phyloP scores from a whole-genome alignment of 2,797 vertebrate genomes.

The Gambelia wislizenii region DNA sequence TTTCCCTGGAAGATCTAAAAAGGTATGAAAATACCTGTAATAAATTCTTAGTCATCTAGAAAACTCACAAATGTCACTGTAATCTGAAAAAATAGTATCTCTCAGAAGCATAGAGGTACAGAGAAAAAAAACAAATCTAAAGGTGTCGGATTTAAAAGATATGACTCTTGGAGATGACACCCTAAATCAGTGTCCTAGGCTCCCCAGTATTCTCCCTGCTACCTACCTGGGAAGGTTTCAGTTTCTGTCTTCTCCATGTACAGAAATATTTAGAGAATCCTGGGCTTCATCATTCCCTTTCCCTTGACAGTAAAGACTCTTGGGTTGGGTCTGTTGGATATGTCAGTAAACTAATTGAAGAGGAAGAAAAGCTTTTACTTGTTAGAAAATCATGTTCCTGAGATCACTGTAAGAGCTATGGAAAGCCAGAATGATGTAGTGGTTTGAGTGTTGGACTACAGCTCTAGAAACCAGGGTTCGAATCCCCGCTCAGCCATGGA shows the following conservation, averaged over 20 bases:
- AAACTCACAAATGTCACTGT: not conserved
- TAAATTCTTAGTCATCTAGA: constrained; percentile 27
- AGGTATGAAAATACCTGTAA: not conserved
- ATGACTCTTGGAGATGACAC: not conserved
- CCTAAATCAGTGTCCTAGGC: not conserved
- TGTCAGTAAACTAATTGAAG: not conserved
- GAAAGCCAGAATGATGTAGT: too few relatives aligned
- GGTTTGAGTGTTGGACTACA: too few relatives aligned
- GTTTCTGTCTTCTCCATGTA: not conserved
- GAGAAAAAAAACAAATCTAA: not conserved
- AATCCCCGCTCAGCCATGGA: too few relatives aligned
- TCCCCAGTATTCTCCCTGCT: not conserved
- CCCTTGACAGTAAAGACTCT: not conserved
- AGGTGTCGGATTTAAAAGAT: not conserved
- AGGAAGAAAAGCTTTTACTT: not conserved
- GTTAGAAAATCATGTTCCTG: not conserved
- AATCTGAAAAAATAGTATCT: not conserved
- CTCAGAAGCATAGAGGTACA: fast-evolving
- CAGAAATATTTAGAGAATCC: not conserved
- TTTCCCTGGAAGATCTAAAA: constrained; percentile 33
- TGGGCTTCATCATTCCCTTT: not conserved
- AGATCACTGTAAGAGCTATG: not conserved
- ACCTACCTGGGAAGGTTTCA: not conserved
- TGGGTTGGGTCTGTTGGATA: not conserved
- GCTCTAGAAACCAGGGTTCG: too few relatives aligned